Evolutionary conservation across 2,888 invertebrate species (phyloP).

Genomic region (Callosobruchus maculatus): DNA sequence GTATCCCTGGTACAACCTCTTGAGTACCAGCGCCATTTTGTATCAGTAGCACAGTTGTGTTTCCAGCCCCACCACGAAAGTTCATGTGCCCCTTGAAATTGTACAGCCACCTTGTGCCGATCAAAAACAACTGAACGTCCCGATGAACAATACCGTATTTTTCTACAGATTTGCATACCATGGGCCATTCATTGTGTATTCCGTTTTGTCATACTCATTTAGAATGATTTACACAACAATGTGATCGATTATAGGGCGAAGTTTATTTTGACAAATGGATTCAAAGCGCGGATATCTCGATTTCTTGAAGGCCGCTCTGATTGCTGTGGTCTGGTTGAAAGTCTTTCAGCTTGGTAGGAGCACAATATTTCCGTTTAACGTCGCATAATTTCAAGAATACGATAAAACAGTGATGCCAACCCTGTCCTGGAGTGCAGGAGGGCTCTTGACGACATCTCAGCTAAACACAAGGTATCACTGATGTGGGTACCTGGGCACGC

Average conservation of each 20-base stretch:
- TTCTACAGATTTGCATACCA: not conserved
- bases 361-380: too few relatives aligned
- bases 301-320: not conserved
- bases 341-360: too few relatives aligned
- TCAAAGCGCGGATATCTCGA: not conserved
- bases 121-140: not conserved
- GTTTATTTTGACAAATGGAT: not conserved
- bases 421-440: too few relatives aligned
- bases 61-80: not conserved
- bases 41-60: not conserved
- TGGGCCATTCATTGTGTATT: not conserved
- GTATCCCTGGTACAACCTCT: slow-evolving; percentile 19
- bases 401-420: too few relatives aligned
- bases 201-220: not conserved
- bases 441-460: too few relatives aligned
- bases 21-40: slow-evolving; percentile 16
- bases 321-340: too few relatives aligned
- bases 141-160: not conserved
- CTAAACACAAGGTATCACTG: too few relatives aligned
- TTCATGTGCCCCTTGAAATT: not conserved
- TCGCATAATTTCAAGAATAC: too few relatives aligned
- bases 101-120: not conserved
- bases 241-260: not conserved
- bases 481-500: too few relatives aligned
- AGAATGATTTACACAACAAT: not conserved